Conservation (phyloP, 2,113 vertebrate species). For the Hippocampus barbouri region DNA sequence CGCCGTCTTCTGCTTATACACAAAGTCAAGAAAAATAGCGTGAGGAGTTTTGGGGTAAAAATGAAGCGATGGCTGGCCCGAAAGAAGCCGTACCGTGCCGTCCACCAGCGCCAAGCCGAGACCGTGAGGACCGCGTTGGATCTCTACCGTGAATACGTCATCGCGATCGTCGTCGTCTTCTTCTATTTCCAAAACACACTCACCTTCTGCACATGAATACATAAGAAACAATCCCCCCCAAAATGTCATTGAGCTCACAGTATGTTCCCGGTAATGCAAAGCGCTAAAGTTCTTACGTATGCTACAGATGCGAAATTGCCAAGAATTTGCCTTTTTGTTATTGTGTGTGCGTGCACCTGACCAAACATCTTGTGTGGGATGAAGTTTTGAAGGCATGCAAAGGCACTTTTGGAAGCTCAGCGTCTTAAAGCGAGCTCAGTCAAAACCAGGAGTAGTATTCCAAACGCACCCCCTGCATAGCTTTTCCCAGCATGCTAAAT, state of each 20-base stretch:
- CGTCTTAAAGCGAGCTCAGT: background rate
- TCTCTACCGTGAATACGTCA: conserved; percentile 73
- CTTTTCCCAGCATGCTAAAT: conserved; percentile 37
- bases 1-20: conserved; percentile 65
- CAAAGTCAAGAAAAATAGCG: background rate
- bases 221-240: no score
- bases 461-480: background rate
- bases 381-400: no score
- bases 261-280: no score
- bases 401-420: no score
- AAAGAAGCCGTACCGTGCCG: conserved; percentile 58
- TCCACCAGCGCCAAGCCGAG: conserved; percentile 77
- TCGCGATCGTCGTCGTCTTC: conserved; percentile 45
- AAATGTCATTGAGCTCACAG: no score
- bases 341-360: background rate
- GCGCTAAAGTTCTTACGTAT: no score
- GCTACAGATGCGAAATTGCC: conserved; percentile 24
- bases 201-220: background rate
- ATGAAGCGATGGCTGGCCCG: background rate
- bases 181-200: background rate
- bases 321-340: background rate
- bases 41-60: background rate
- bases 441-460: background rate
- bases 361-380: no score
- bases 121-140: conserved; percentile 70